phyloP scores from a whole-genome alignment of 2,888 invertebrate genomes.

The Calliphora vomitoria region DNA sequence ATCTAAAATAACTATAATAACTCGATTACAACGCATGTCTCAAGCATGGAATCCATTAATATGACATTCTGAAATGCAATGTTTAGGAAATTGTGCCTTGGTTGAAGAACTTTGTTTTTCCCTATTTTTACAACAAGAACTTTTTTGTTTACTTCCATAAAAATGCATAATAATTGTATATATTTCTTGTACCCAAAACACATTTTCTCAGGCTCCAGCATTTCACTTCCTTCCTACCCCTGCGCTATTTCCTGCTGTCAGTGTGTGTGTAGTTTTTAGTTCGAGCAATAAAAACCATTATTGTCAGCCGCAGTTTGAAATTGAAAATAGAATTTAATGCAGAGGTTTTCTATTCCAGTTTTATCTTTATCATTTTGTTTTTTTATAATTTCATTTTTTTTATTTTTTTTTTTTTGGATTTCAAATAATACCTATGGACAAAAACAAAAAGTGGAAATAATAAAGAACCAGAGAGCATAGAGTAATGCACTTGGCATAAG shows the following conservation, averaged over 20 bases:
- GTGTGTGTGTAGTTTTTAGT: neutral
- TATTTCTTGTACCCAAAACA: neutral
- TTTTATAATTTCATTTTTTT: slow-evolving; percentile 38
- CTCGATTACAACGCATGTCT: too few species aligned
- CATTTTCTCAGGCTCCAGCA: slow-evolving; percentile 10
- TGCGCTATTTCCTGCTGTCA: slow-evolving; percentile 14
- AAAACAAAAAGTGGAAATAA: slow-evolving; percentile 39
- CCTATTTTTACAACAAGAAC: too few species aligned
- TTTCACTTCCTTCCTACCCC: neutral
- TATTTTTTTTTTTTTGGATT: slow-evolving; percentile 26
- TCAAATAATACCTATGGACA: slow-evolving; percentile 39
- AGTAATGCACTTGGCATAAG: slow-evolving; percentile 60
- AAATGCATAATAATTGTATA: too few species aligned
- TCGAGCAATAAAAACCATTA: slow-evolving; percentile 68
- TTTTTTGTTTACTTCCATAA: too few species aligned
- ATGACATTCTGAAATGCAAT: too few species aligned
- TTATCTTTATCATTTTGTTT: slow-evolving; percentile 54
- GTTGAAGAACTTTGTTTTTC: too few species aligned
- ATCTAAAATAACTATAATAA: too few species aligned
- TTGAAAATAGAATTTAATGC: slow-evolving; percentile 74
- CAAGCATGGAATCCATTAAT: too few species aligned
- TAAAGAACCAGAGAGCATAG: slow-evolving; percentile 14
- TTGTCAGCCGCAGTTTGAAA: slow-evolving; percentile 74
- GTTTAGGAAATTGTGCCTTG: too few species aligned
- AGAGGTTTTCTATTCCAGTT: slow-evolving; percentile 68